Base-by-base conservation (phyloP, 2,797 vertebrate species). In the Pantherophis alleghaniensis region DNA sequence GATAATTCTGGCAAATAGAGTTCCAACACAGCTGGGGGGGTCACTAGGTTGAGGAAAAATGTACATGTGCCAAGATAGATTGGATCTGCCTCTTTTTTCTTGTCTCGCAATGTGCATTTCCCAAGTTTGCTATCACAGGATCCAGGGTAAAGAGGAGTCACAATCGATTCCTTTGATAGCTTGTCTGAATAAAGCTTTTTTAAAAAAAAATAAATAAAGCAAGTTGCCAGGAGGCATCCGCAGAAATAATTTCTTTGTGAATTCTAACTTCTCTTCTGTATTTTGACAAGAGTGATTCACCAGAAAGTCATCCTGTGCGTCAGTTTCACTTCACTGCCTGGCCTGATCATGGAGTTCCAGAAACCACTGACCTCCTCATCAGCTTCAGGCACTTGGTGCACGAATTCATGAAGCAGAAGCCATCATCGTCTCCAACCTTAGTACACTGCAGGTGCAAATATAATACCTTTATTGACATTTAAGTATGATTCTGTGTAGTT, bases 241-340 rank as follows among this genome's bases (percentile, higher is more conserved):
- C 14, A 12, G 57, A 28, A 13, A n/a, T 12, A 26, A 7, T 13
- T 69, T 26, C 42, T 9, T 42, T 88, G 56, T 93, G 26, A 91
- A 93, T 51, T 16, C 7, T 4, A 1, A 86, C 74, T 63, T 13
- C 88, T 3, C 13, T 28, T 4, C 94, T 63, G 37, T 79, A 13
- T 88, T 5, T 93, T 94, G 28, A 4, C 89, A 91, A 99, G 99
- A 95, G 97, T 37, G 98, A 98, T 97, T 98, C 98, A 7, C 96
- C 98, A 0, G 98, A 99, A 96, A 98, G 97, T 66, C 99, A 98
- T 56, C 94, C 96, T 0, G 96, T 99, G 92, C 98, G 98, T 13
- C 99, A 99, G 51, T 99, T 99, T 97, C 99, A 99, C 95, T 99
- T 99, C 96, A 99, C 99, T 2, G 99, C 99, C 86, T 99, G 99